Percentiles rank a stretch among this genome's conserved stretches.
These are phyloP conservation scores for Panorpa germanica DNA, from an alignment of 2,888 invertebrate genomes.

Conservation along the genomic window DNA sequence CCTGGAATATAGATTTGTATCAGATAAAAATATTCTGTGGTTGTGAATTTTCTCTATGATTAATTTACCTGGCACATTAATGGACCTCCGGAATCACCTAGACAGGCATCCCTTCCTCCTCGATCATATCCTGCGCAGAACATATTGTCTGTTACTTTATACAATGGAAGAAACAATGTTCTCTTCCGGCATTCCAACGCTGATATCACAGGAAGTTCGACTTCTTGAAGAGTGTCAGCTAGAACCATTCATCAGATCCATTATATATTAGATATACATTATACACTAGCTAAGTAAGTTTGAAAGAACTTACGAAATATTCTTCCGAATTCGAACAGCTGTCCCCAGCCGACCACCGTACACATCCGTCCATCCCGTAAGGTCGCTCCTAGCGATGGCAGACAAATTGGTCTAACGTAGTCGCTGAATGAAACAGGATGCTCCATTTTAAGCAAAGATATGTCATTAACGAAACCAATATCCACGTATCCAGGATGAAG, in stretches of 20 bases:
- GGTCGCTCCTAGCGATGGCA: conserved; percentile 37
- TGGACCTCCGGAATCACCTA: conserved; percentile 66
- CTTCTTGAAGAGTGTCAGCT: conserved; percentile 72
- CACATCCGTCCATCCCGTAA: conserved; percentile 47
- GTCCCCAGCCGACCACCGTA: conserved; percentile 69
- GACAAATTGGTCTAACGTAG: conserved; percentile 41
- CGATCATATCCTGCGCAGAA: conserved; percentile 65
- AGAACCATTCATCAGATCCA: no score
- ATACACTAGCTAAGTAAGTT: neutral
- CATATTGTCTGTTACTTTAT: conserved; percentile 63
- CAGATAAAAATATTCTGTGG: conserved; percentile 4
- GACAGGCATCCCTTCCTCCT: conserved; percentile 61
- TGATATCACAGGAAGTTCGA: conserved; percentile 59
- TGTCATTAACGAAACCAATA: conserved; percentile 60
- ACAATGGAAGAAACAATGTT: conserved; percentile 53
- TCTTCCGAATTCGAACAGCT: conserved; percentile 56
- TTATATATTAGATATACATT: no score
- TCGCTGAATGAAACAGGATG: conserved; percentile 38
- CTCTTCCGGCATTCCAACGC: conserved; percentile 56
- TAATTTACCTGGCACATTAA: conserved; percentile 49
- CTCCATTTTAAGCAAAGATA: conserved; percentile 44
- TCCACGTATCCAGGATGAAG: conserved; percentile 59
- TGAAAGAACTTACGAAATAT: no score
- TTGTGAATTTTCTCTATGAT: conserved; percentile 13
- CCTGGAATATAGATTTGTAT: conserved; percentile 18